Percentiles rank a stretch among this genome's conserved stretches.
Evolutionary conservation across 2,797 vertebrate genomes (phyloP).

Genomic region (Propithecus deckenii): DNA sequence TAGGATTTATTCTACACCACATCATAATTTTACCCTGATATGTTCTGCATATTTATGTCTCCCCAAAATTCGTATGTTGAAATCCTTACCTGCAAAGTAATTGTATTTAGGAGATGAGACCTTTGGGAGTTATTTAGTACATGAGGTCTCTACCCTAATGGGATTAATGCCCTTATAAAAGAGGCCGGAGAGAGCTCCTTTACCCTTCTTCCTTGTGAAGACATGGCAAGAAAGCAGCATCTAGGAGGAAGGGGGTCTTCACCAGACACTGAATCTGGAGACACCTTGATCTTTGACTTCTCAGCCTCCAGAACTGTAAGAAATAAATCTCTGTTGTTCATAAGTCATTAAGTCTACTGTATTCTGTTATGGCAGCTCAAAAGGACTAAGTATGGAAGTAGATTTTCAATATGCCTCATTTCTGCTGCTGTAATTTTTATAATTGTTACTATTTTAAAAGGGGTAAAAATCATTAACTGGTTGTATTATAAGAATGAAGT

Average conservation of each 20-base stretch:
- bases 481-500: fast-evolving
- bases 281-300: not conserved
- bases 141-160: not conserved
- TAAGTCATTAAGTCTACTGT: not conserved
- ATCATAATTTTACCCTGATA: constrained; percentile 70
- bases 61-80: not conserved
- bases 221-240: not conserved
- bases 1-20: fast-evolving
- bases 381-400: constrained; percentile 45
- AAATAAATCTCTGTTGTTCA: not conserved
- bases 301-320: not conserved
- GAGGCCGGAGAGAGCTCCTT: not conserved
- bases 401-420: constrained; percentile 79
- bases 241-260: not conserved
- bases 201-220: not conserved
- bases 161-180: not conserved
- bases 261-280: not conserved
- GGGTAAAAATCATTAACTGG: constrained; percentile 79
- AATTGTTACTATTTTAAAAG: constrained; percentile 73
- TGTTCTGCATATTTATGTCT: not conserved
- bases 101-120: not conserved
- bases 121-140: not conserved
- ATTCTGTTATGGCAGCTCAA: not conserved
- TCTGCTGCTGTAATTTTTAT: constrained; percentile 81
- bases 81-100: not conserved